Evolutionary conservation across 2,113 vertebrate species (phyloP), one percentile per base, ranked within the genome.

Genomic region (Archocentrus centrarchus): DNA sequence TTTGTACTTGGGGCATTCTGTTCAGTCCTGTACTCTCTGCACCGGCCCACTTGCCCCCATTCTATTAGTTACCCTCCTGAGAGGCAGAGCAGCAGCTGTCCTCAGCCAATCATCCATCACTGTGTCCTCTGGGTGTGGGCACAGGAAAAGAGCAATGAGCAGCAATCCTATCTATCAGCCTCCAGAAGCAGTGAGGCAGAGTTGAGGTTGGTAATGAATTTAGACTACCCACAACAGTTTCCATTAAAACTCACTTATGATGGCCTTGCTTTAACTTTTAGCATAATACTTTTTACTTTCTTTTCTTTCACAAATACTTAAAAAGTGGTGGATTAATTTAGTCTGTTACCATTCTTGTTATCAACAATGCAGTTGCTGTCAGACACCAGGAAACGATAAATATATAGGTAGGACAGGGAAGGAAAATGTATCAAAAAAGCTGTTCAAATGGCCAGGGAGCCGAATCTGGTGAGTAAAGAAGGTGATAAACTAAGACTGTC

Each of bases 51-150:
- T 89, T 90, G 84, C 82, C 84, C 85, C 80, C 41, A 20, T 81
- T 91, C 80, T 87, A 88, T 89, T 85, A 81, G 85, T 79, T 79
- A 62, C 83, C 79, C 83, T 82, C 89, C 89, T 85, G 80, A 79
- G 89, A 86, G 83, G 83, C 64, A 88, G 81, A 83, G 88, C 85
- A 75, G 84, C 88, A 91, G 82, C 80, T 85, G 86, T 89, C 88
- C 85, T 83, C 86, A 59, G 81, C 83, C 86, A 86, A 86, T 88
- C 91, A 82, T 93, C 85, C 89, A 91, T 93, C 91, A 90, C 83
- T 59, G 2, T 86, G 87, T 89, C 88, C 81, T 82, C 77, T 81
- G 83, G 81, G 76, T 90, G 86, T 84, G 75, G 87, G 75, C 30
- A 2, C 32, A 55, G 80, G 85, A 63, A 86, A 88, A 83, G 83